These are phyloP conservation scores for Melanerpes formicivorus DNA, from an alignment of 2,113 vertebrate genomes.

Conservation along the genomic window DNA sequence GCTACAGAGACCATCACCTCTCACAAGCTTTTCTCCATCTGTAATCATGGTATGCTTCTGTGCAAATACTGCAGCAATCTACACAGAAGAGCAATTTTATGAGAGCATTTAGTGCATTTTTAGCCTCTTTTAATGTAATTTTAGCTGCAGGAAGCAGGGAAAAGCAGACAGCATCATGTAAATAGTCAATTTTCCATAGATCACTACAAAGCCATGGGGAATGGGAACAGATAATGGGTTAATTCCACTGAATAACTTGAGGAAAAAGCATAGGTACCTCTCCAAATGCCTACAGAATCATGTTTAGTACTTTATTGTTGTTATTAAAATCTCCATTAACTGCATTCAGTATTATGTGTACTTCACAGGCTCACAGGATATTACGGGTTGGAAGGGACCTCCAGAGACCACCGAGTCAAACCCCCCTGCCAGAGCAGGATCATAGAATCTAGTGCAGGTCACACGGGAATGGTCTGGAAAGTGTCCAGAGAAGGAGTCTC, in stretches of 20 bases:
- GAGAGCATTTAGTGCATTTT: conserved; percentile 2
- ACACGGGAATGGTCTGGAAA: no score
- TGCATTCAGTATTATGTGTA: neutral
- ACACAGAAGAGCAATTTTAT: conserved; percentile 21
- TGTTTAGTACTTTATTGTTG: neutral
- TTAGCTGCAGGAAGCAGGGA: conserved; percentile 13
- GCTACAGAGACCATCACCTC: neutral
- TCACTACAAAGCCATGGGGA: neutral
- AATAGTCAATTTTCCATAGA: neutral
- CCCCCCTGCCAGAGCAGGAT: no score
- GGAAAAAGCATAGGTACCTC: neutral
- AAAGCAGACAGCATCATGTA: neutral
- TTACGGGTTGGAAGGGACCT: no score
- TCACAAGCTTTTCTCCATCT: neutral
- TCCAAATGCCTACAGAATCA: neutral
- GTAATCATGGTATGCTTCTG: neutral
- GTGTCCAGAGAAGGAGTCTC: no score
- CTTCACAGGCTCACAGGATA: neutral
- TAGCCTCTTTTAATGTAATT: neutral
- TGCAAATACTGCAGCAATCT: conserved; percentile 4
- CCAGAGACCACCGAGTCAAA: no score
- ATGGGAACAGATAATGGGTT: neutral
- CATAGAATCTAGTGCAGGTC: no score
- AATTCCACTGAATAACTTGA: neutral
- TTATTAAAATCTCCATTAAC: neutral